Evolutionary conservation across 2,797 vertebrate species (phyloP).

Genomic region (Telmatherina bonti): DNA sequence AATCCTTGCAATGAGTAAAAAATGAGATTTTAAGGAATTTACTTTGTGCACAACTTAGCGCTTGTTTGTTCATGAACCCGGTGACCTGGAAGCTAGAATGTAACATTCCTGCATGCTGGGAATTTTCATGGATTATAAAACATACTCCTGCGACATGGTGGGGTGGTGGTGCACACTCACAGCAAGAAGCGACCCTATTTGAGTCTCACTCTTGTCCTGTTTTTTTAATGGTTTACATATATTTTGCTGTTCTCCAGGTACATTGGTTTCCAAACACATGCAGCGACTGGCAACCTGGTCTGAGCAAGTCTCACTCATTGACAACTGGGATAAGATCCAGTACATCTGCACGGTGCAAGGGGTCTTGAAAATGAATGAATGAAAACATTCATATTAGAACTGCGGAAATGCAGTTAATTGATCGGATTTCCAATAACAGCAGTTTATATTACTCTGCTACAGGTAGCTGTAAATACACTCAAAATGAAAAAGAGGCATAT

Average conservation of each 20-base stretch:
- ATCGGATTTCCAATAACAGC: too few relatives aligned
- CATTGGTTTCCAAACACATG: not conserved
- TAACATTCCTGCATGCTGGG: not conserved
- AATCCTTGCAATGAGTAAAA: constrained; percentile 1
- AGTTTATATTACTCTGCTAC: not conserved
- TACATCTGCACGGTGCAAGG: too few relatives aligned
- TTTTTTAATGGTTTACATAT: too few relatives aligned
- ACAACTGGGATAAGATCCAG: too few relatives aligned
- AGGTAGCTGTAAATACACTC: not conserved
- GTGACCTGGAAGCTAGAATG: not conserved
- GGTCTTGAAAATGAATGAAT: too few relatives aligned
- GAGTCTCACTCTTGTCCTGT: too few relatives aligned
- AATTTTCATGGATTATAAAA: not conserved
- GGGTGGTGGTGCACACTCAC: not conserved
- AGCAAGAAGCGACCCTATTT: too few relatives aligned
- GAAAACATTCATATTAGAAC: too few relatives aligned
- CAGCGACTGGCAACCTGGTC: not conserved
- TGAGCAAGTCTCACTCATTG: too few relatives aligned
- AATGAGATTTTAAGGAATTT: constrained; percentile 9
- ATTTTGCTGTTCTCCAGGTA: not conserved
- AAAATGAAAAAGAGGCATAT: too few relatives aligned
- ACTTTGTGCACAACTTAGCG: constrained; percentile 1
- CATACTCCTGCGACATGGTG: not conserved
- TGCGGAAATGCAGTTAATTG: too few relatives aligned
- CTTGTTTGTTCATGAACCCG: not conserved